phyloP scores from a whole-genome alignment of 2,888 invertebrate genomes.

The Malacosoma neustria region DNA sequence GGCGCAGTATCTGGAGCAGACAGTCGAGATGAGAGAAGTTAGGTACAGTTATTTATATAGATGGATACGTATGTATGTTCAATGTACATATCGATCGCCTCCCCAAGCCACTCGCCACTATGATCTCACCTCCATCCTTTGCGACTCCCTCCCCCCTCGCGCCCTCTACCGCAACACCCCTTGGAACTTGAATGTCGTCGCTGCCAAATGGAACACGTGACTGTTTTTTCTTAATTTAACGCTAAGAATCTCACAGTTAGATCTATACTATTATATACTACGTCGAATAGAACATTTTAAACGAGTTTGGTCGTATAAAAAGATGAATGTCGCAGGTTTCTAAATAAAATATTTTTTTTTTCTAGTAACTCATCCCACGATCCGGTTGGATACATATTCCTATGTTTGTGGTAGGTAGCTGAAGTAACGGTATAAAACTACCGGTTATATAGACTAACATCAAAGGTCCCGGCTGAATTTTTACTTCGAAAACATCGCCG shows the following conservation, averaged over 20 bases:
- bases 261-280: neutral
- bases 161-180: constrained; percentile 50
- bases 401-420: neutral
- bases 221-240: constrained; percentile 12
- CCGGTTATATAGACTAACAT: no score
- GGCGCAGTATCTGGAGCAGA: constrained; percentile 72
- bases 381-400: neutral
- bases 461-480: no score
- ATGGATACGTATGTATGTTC: constrained; percentile 69
- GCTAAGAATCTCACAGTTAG: no score
- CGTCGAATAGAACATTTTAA: neutral
- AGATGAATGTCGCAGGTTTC: neutral
- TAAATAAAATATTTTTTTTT: neutral
- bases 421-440: neutral
- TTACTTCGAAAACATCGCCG: no score
- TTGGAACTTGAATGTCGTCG: constrained; percentile 47
- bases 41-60: constrained; percentile 68
- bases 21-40: constrained; percentile 71
- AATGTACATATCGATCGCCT: constrained; percentile 75
- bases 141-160: constrained; percentile 44
- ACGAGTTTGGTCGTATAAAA: neutral
- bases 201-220: constrained; percentile 24
- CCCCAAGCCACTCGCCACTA: constrained; percentile 73
- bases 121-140: constrained; percentile 74
- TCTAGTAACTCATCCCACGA: neutral